phyloP scores from a whole-genome alignment of 1,140 invertebrate species.

The Nebria ingens region DNA sequence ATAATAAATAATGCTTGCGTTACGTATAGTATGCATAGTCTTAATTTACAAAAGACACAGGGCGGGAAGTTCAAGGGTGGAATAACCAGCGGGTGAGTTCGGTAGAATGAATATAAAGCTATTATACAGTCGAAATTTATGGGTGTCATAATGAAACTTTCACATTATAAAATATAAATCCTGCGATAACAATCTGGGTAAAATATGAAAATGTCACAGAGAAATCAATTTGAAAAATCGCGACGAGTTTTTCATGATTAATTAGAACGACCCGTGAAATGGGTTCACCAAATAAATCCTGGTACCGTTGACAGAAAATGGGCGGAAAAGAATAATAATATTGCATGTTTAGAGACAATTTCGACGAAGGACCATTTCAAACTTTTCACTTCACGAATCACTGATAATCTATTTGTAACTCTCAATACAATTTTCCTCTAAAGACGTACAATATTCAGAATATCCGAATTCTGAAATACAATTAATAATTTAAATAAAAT shows the following conservation, averaged over 20 bases:
- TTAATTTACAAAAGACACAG: too few species aligned
- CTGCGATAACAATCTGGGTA: background rate
- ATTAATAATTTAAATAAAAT: too few species aligned
- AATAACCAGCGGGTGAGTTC: too few species aligned
- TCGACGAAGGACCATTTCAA: background rate
- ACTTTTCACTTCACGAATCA: background rate
- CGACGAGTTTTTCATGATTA: background rate
- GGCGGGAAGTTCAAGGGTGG: too few species aligned
- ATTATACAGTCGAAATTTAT: background rate
- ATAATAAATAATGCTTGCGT: too few species aligned
- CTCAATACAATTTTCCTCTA: too few species aligned
- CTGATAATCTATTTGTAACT: too few species aligned
- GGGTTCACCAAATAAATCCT: background rate
- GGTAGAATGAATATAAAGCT: background rate
- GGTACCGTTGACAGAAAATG: background rate
- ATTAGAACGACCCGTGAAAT: background rate
- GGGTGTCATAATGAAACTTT: background rate
- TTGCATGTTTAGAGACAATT: background rate
- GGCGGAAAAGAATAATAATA: background rate
- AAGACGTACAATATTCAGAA: too few species aligned
- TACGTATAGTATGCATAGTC: too few species aligned
- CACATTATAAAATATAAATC: background rate
- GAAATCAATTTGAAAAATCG: background rate
- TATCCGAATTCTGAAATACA: too few species aligned
- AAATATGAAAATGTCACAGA: background rate